Evolutionary conservation across 2,113 vertebrate genomes (phyloP), one percentile per base, ranked within the genome.

Genomic region (Tragelaphus strepsiceros): DNA sequence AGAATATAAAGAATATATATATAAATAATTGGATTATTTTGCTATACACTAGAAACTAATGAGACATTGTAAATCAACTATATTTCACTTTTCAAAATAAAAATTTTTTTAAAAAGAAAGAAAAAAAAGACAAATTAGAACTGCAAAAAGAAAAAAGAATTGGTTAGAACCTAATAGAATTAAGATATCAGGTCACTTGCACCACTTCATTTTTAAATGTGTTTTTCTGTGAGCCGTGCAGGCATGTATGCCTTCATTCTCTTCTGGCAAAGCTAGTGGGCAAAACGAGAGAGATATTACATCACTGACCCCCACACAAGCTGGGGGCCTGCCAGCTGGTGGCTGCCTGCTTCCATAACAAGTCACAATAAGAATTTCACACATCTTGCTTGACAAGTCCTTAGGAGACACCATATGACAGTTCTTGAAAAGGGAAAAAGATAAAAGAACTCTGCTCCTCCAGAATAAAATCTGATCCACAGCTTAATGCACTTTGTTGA

Each of bases 31-130:
- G 14, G 16, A 7, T 81, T 49, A 32, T 16, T 51, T 81, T 51
- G 28, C 78, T 51, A 16, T 80, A 51, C 16, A 7, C 78, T 21
- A 81, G 78, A 81, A 32, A 81, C 16, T 81, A 81, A 51, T 5
- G 16, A 49, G 51, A 51, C 78, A 21, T 32, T 51, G 16, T 32
- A 81, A 81, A 51, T 51, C 46, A 81, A 32, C 16, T 51, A 19
- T 19, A 32, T 51, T 81, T 51, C 46, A 80, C 15, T 32, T 81
- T 51, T 81, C 78, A 32, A 81, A 81, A 30, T 32, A 81, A 81
- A 51, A 51, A 12, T 19, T 32, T 30, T 71, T 51, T 7, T 0
- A 2, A 81, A 32, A 74, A 24, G 11, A 22, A 71, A n/a, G 8
- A 26, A 24, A 7, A 30, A 46, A 49, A 80, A 19, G 46, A 80